These are phyloP conservation scores for Dromiciops gliroides DNA, from an alignment of 2,113 vertebrate species.

Conservation along the genomic window DNA sequence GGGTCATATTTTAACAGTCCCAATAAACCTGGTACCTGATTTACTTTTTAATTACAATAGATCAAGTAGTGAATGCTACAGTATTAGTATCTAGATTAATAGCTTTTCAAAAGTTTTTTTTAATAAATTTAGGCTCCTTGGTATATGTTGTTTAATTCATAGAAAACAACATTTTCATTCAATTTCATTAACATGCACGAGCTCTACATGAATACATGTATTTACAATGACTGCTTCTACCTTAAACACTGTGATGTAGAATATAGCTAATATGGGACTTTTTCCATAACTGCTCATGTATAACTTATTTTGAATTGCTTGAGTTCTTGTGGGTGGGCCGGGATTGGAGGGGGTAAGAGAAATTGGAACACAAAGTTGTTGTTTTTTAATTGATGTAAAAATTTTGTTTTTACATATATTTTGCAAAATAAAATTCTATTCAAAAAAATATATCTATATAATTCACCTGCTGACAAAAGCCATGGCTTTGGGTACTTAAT, in stretches of 20 bases:
- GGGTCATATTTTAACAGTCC: background rate
- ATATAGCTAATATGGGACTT: too few relatives aligned
- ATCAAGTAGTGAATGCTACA: background rate
- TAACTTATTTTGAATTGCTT: too few relatives aligned
- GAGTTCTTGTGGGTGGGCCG: too few relatives aligned
- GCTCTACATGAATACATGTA: conserved; percentile 51
- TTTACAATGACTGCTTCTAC: conserved; percentile 64
- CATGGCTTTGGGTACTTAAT: conserved; percentile 4
- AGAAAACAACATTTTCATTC: conserved; percentile 67
- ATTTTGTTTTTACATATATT: too few relatives aligned
- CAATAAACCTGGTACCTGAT: conserved; percentile 9
- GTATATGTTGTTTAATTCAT: conserved; percentile 59
- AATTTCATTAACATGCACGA: conserved; percentile 63
- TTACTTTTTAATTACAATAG: conserved; percentile 55
- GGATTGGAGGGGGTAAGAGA: too few relatives aligned
- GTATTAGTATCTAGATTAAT: conserved; percentile 54
- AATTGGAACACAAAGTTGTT: too few relatives aligned
- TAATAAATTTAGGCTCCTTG: conserved; percentile 62
- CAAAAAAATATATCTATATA: too few relatives aligned
- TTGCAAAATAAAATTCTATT: too few relatives aligned
- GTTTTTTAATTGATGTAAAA: too few relatives aligned
- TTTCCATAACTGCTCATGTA: too few relatives aligned
- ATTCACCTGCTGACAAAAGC: conserved; percentile 35
- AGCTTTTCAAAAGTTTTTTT: conserved; percentile 48
- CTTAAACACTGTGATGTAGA: conserved; percentile 54